Evolutionary conservation across 1,140 invertebrate species (phyloP), one percentile per base, ranked within the genome.

Genomic region (Drosophila tristis): DNA sequence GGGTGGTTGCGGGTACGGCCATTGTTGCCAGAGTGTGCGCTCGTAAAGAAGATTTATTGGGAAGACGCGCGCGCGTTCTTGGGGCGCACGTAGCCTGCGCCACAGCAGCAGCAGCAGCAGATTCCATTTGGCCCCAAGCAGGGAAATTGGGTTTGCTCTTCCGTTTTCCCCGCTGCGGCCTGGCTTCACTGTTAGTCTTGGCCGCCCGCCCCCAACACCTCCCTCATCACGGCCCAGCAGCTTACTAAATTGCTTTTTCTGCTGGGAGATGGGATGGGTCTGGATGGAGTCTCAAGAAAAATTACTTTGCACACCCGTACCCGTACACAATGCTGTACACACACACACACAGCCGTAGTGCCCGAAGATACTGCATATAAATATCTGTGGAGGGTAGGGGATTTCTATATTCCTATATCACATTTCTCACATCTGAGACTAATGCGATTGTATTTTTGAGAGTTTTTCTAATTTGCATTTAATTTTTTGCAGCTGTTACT

Each of bases 11-110:
- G 55, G 39, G 31, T 16, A 74, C 74, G 76, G 90, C 90, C 90
- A 91, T 91, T 91, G 90, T 87, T 87, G 90, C 90, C 90, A 91
- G 82, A 89, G 90, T 91, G 90, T 91, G 86, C 85, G 86, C 85
- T 91, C 90, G 90, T 91, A 91, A 91, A 91, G 73, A 84, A 91
- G 90, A 91, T 91, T 91, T 91, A 91, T 91, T 91, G 90, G 70
- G 80, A 91, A 87, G 90, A 91, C 90, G 90, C 90, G 90, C 84
- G 78, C 90, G 70, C 89, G 26, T 91, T 87, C 82, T 90, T 90
- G 77, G 66, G 72, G 59, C 72, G 77, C 72, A 72, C 74, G 79
- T 81, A 73, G 58, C 78, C 68, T 56, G 77, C 43, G 70, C 63
- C 58, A 44, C 74, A 39, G 11, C 35, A 39, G 35, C 31, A 35